These are phyloP conservation scores for Pseudopleuronectes americanus DNA, from an alignment of 2,797 vertebrate species.

Conservation along the genomic window DNA sequence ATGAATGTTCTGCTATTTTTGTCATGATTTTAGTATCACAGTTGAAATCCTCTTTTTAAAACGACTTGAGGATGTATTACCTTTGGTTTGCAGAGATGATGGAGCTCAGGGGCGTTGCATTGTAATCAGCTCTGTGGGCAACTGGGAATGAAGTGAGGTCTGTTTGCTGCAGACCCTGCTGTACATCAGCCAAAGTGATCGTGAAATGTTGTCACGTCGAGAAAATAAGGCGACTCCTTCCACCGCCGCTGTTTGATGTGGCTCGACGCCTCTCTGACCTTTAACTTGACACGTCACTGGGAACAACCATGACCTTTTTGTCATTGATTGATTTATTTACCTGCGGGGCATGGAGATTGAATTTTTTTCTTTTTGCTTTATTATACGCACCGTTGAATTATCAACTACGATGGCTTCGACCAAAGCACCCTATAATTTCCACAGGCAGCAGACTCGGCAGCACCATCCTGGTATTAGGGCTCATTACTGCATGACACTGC, in stretches of 20 bases:
- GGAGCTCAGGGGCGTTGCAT: constrained; percentile 25
- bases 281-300: constrained; percentile 35
- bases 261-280: constrained; percentile 35
- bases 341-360: not conserved
- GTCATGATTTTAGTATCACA: too few relatives aligned
- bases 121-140: constrained; percentile 19
- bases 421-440: not conserved
- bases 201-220: constrained; percentile 51
- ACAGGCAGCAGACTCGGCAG: not conserved
- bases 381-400: constrained; percentile 7
- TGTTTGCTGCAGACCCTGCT: constrained; percentile 48
- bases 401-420: not conserved
- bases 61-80: constrained; percentile 17
- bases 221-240: constrained; percentile 29
- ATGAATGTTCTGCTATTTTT: too few relatives aligned
- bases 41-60: constrained; percentile 2
- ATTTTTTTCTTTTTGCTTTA: not conserved
- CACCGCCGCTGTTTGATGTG: constrained; percentile 33
- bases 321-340: constrained; percentile 20
- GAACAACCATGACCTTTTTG: constrained; percentile 32
- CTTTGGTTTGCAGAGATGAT: constrained; percentile 8
- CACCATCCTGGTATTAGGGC: not conserved
- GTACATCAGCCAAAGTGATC: constrained; percentile 59
- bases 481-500: not conserved
- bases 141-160: constrained; percentile 32